These are phyloP conservation scores for Carterocephalus palaemon DNA, from an alignment of 2,888 invertebrate genomes.

Conservation along the genomic window DNA sequence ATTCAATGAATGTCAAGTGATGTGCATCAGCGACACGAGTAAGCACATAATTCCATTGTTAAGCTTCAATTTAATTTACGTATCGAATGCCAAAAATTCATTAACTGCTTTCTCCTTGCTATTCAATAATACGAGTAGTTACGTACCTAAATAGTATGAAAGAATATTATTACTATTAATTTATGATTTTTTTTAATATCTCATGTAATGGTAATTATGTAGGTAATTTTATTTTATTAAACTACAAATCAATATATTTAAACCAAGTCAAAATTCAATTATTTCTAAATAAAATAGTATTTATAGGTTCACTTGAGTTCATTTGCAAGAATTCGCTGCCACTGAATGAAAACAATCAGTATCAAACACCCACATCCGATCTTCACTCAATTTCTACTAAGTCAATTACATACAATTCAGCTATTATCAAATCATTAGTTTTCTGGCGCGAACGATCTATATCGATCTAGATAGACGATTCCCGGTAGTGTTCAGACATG, in stretches of 20 bases:
- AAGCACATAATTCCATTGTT: constrained; percentile 5
- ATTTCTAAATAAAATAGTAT: too few relatives aligned
- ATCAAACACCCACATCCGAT: constrained; percentile 2
- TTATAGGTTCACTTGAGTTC: constrained; percentile 2
- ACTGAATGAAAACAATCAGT: constrained; percentile 12
- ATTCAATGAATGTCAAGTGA: constrained; percentile 34
- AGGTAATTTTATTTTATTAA: too few relatives aligned
- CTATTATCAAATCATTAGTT: constrained; percentile 33
- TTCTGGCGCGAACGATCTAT: constrained; percentile 39
- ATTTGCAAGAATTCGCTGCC: background rate
- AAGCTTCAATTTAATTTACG: too few relatives aligned
- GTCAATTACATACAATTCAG: constrained; percentile 14
- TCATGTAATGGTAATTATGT: too few relatives aligned
- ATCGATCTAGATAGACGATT: constrained; percentile 45
- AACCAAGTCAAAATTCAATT: too few relatives aligned
- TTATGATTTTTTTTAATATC: too few relatives aligned
- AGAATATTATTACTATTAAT: too few relatives aligned
- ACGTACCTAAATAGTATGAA: too few relatives aligned
- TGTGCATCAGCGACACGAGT: constrained; percentile 28
- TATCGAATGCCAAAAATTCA: too few relatives aligned
- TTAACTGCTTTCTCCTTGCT: too few relatives aligned
- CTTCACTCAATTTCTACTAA: constrained; percentile 13
- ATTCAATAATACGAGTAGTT: too few relatives aligned
- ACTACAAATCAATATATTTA: too few relatives aligned
- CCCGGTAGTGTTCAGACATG: constrained; percentile 55